Evolutionary conservation across 1,140 invertebrate species (phyloP), one percentile per base, ranked within the genome.

Genomic region (Drosophila ercepeae): DNA sequence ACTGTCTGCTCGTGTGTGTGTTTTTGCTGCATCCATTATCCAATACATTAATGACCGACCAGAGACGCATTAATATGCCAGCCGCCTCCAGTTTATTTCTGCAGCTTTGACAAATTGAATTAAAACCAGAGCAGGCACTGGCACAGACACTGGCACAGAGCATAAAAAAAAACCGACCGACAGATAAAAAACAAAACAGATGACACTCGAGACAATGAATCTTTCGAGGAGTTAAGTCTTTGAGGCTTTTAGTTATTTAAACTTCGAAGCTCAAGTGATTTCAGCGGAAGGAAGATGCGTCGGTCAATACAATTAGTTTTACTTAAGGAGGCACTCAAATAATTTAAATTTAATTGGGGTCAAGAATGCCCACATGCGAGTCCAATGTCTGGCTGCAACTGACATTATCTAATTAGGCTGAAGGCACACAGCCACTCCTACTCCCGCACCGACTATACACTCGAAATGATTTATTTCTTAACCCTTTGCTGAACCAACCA

Each of bases 271-370:
- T 34, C 39, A 18, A 63, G 59, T 45, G 54, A 63, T 60, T 63
- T 45, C 6, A 61, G 27, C 60, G 55, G 57, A 64, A 61, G 60
- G 41, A 61, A 64, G 29, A 48, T 61, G 60, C 55, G 60, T 63
- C 54, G 29, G 59, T 45, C 61, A 79, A 83, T 86, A 74, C 79
- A 84, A 81, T 84, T 84, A 84, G 81, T 84, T 83, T 84, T 68
- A 76, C 81, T 84, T 86, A 57, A 57, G 55, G 65, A 48, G 61
- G 72, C 81, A 76, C 79, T 84, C 76, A 69, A 86, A 88, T 84
- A 78, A 88, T 86, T 84, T 84, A 84, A 84, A 76, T 84, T 86
- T 84, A 84, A 88, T 84, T 84, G 81, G 72, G 81, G 76, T 81
- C 81, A 84, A 84, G 75, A 72, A 64, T 76, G 61, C 13, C 29